Percentiles rank a stretch among this genome's conserved stretches.
Conservation (phyloP, 2,888 invertebrate genomes). For the Lissocephala sabroskyi region DNA sequence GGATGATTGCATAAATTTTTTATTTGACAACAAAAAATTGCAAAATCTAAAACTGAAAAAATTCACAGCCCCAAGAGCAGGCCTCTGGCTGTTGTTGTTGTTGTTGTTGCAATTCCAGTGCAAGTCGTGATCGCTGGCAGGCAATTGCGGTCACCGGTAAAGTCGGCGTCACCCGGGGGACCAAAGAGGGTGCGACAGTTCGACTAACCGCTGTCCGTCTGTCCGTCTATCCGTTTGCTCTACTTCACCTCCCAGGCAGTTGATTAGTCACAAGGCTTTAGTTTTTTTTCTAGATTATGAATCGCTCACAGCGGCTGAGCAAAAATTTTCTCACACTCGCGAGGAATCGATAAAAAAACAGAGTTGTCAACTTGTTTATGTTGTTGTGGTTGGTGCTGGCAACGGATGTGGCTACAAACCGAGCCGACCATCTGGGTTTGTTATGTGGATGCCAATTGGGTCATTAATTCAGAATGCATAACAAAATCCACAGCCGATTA, state of each 20-base stretch:
- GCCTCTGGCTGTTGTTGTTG: constrained; percentile 18
- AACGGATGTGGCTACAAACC: constrained; percentile 31
- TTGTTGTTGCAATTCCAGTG: constrained; percentile 15
- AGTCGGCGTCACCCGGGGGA: not conserved
- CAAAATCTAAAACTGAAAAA: constrained; percentile 16
- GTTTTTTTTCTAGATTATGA: constrained; percentile 30
- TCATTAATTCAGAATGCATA: too few relatives aligned
- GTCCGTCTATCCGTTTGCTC: too few relatives aligned
- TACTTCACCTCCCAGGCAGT: too few relatives aligned
- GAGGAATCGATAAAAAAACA: not conserved
- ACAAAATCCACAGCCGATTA: too few relatives aligned
- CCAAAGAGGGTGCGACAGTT: not conserved
- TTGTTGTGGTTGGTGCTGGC: too few relatives aligned
- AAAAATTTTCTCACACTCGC: constrained; percentile 40
- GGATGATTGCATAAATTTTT: too few relatives aligned
- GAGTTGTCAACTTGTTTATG: too few relatives aligned
- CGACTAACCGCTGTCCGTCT: too few relatives aligned
- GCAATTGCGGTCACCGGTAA: not conserved
- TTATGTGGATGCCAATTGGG: too few relatives aligned
- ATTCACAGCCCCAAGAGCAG: too few relatives aligned
- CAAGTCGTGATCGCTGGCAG: constrained; percentile 31
- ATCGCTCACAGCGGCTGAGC: constrained; percentile 1
- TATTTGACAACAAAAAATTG: constrained; percentile 15
- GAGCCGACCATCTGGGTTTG: too few relatives aligned
- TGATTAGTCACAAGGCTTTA: constrained; percentile 42